Evolutionary conservation across 2,797 vertebrate species (phyloP), one percentile per base, ranked within the genome.

Genomic region (Monodelphis domestica): DNA sequence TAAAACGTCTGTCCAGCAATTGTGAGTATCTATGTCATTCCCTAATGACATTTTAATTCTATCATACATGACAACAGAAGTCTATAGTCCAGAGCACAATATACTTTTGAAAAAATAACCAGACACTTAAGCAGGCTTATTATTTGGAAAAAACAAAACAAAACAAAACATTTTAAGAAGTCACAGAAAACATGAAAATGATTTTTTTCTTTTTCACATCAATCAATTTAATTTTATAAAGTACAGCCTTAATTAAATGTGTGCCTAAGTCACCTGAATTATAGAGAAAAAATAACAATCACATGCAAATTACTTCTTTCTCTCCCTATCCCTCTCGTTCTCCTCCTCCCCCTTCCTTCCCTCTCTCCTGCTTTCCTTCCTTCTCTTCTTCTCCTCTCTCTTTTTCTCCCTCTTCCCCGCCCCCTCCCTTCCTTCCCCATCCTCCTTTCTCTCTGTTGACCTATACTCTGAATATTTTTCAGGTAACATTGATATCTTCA

Each of bases 11-110:
- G 96, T 98, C 98, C 98, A 98, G 63, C 95, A 98, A 98, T 97
- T 98, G 97, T 98, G 98, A 98, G 98, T 98, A 98, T 98, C 97
- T 98, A 98, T 98, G 98, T 98, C 98, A 98, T 97, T 99, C 99
- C 98, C 98, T 97, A 99, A 98, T 97, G 98, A 98, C 97, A 98
- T 98, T 98, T 98, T 98, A 97, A 98, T 98, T 97, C 96, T 96
- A 98, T 98, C 98, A 98, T 98, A 98, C 98, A 98, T 98, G 98
- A 98, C 98, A 98, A 97, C 95, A 98, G 98, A 97, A 98, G 97
- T 96, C 95, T 97, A 95, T 97, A 98, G 97, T 93, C 97, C 93
- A 97, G 98, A 89, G 98, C 97, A 98, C 96, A 98, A 98, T 97
- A 98, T 96, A 98, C 98, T 98, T 98, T 98, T 98, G 98, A 99